Base-by-base conservation (phyloP, 2,797 vertebrate genomes). In the Danio aesculapii region DNA sequence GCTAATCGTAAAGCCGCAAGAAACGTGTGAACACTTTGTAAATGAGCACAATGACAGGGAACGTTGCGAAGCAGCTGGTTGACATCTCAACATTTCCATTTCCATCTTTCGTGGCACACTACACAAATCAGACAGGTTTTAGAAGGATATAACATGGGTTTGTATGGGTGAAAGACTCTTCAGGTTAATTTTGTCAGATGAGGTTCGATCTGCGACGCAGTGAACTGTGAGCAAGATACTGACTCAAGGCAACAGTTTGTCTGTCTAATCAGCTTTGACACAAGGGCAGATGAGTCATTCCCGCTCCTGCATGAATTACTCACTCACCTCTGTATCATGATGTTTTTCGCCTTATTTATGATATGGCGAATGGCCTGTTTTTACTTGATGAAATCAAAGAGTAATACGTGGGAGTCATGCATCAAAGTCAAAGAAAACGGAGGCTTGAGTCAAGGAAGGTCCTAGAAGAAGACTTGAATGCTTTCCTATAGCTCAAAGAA, bases 211-310 rank as follows among this genome's bases (percentile, higher is more conserved):
- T 72, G 55, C 39, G 63, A 72, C 66, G 39, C 57, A 63, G 30
- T 64, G 70, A 76, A 53, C 46, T 59, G 39, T 47, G 46, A 53
- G 59, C 16, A 63, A 76, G 39, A 43, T 46, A 68, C 43, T 52
- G 63, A 44, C 81, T 78, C 46, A 13, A 67, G 46, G 67, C 76
- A 74, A 79, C 64, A 64, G 58, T 76, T 71, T 57, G 21, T 53
- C 30, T 58, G 57, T 66, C 53, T 85, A 77, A 83, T 83, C 64
- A 58, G 52, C 77, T 73, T 21, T 30, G 59, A 80, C 81, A 79
- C 39, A 53, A 39, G 49, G 66, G 12, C 66, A 64, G 52, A 59
- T 49, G 68, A 58, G 44, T 66, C 46, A 75, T 62, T 80, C 59
- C 62, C 47, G 70, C 52, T 72, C 50, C 71, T 66, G 70, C 71